phyloP scores from a whole-genome alignment of 1,140 invertebrate species.

The Drosophila suzukii region DNA sequence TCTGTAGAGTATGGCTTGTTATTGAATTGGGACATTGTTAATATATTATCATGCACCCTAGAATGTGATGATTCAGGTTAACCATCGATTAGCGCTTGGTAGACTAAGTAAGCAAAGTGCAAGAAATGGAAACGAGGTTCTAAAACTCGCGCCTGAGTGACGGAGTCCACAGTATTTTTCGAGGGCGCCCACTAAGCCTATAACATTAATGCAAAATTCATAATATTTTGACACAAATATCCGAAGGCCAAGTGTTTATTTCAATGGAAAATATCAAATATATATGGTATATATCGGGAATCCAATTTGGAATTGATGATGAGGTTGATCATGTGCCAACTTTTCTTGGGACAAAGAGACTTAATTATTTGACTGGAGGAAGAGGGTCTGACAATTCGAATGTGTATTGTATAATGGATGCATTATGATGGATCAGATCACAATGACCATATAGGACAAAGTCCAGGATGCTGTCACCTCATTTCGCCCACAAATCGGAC shows the following conservation, averaged over 20 bases:
- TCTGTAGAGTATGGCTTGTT: constrained; percentile 28
- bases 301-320: constrained; percentile 28
- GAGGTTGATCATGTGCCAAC: constrained; percentile 65
- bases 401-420: constrained; percentile 41
- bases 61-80: constrained; percentile 31
- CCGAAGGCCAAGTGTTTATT: constrained; percentile 27
- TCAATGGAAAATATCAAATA: constrained; percentile 37
- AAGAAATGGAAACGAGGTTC: constrained; percentile 17
- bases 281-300: constrained; percentile 22
- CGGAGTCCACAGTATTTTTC: constrained; percentile 3
- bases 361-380: constrained; percentile 7
- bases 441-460: constrained; percentile 40
- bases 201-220: constrained; percentile 7
- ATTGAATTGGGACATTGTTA: constrained; percentile 29
- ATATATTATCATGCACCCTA: constrained; percentile 10
- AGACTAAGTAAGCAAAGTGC: constrained; percentile 2
- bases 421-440: constrained; percentile 26
- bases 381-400: constrained; percentile 17
- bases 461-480: constrained; percentile 45
- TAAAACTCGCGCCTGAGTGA: constrained; percentile 40
- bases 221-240: constrained; percentile 9
- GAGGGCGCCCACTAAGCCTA: constrained; percentile 9
- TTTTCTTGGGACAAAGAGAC: constrained; percentile 45
- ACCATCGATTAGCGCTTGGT: constrained; percentile 43
- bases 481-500: constrained; percentile 23